phyloP scores from a whole-genome alignment of 2,888 invertebrate species.

The Didymodactylos carnosus region DNA sequence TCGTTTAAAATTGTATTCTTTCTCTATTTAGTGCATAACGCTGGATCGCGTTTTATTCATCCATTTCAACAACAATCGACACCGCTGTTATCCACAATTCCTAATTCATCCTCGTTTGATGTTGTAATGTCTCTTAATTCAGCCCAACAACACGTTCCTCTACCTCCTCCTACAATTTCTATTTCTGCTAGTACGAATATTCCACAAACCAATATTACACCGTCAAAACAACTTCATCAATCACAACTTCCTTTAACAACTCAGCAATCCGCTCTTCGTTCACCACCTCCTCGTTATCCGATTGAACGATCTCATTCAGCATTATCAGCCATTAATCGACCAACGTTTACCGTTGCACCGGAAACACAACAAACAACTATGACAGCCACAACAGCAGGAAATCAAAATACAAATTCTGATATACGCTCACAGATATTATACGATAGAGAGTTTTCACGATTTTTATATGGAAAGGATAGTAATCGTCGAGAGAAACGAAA shows the following conservation, averaged over 20 bases:
- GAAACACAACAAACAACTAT: too few species aligned
- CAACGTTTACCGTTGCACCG: too few species aligned
- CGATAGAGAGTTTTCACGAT: neutral
- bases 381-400: too few species aligned
- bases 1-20: neutral
- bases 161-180: neutral
- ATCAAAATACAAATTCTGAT: neutral
- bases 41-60: too few species aligned
- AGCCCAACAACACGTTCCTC: neutral
- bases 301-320: neutral
- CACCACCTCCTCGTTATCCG: neutral
- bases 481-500: neutral
- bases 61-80: too few species aligned
- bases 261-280: neutral
- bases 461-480: neutral
- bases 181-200: too few species aligned
- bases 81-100: too few species aligned
- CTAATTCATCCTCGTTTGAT: too few species aligned
- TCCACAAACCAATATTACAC: neutral
- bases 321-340: neutral
- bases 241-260: too few species aligned
- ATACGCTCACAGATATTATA: neutral
- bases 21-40: too few species aligned
- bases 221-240: neutral
- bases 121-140: neutral